Evolutionary conservation across 2,113 vertebrate genomes (phyloP).

Genomic region (Neotragus moschatus): DNA sequence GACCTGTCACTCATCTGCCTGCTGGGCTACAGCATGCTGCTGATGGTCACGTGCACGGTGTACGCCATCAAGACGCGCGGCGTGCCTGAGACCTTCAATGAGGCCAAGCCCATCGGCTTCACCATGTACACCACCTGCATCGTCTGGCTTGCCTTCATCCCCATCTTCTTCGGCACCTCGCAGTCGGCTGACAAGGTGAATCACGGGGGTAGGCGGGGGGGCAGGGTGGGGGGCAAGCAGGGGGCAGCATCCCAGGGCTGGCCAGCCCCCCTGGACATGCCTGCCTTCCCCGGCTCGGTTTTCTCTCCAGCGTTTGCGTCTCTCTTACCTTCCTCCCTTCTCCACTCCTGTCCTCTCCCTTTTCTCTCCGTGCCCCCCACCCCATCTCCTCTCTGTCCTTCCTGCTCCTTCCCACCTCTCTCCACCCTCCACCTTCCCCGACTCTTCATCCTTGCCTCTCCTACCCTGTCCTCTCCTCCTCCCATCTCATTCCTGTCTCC

Average conservation of each 20-base stretch:
- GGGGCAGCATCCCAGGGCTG: no score
- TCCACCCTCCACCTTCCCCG: background rate
- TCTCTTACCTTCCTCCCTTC: background rate
- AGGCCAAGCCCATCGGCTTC: conserved; percentile 98
- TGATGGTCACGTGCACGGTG: conserved; percentile 98
- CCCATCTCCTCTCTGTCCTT: background rate
- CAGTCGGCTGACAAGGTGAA: conserved; percentile 84
- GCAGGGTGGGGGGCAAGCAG: background rate
- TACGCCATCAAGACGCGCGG: conserved; percentile 97
- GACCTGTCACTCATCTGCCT: conserved; percentile 98
- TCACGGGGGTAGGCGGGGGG: rapidly evolving
- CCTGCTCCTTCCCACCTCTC: background rate
- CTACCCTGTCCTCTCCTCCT: background rate
- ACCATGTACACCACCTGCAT: conserved; percentile 99
- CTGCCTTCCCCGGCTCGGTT: background rate
- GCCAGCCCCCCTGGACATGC: background rate
- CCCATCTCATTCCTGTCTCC: background rate
- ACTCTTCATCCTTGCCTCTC: no score
- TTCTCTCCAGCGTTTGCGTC: background rate
- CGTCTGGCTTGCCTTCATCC: conserved; percentile 97
- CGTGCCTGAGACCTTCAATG: conserved; percentile 97
- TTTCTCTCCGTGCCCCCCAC: background rate
- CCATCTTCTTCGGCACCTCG: conserved; percentile 97
- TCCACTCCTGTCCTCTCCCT: background rate
- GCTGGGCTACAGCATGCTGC: conserved; percentile 97